Conservation (phyloP, 1,140 invertebrate genomes). For the Papilio machaon region DNA sequence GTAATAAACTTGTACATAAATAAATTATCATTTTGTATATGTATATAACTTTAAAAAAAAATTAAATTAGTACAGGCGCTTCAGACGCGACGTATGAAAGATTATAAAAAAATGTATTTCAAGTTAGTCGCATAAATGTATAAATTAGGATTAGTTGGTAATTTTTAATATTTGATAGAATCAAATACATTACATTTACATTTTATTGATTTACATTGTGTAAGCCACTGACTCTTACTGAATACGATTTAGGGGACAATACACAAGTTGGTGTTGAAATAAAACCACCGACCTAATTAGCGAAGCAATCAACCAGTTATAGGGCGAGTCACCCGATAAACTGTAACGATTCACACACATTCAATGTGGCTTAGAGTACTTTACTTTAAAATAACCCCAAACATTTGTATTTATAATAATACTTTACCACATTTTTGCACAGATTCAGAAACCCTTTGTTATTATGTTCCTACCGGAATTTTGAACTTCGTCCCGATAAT, state of each 20-base stretch:
- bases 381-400: too few species aligned
- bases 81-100: too few species aligned
- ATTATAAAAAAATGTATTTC: too few species aligned
- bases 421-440: neutral
- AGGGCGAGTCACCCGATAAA: neutral
- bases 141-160: neutral
- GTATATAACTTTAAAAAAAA: too few species aligned
- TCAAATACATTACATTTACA: too few species aligned
- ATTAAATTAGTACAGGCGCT: too few species aligned
- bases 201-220: neutral
- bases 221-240: neutral
- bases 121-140: neutral
- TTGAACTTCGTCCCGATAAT: neutral
- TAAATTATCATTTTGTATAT: too few species aligned
- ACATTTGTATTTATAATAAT: neutral
- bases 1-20: too few species aligned
- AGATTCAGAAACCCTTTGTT: neutral
- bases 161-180: neutral
- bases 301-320: neutral
- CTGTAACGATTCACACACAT: neutral
- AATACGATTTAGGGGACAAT: neutral
- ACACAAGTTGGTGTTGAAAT: neutral
- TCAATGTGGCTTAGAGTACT: neutral
- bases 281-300: neutral
- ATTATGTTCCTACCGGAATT: neutral